Base-by-base conservation (phyloP, 2,888 invertebrate species). In the Hypolimnas misippus region DNA sequence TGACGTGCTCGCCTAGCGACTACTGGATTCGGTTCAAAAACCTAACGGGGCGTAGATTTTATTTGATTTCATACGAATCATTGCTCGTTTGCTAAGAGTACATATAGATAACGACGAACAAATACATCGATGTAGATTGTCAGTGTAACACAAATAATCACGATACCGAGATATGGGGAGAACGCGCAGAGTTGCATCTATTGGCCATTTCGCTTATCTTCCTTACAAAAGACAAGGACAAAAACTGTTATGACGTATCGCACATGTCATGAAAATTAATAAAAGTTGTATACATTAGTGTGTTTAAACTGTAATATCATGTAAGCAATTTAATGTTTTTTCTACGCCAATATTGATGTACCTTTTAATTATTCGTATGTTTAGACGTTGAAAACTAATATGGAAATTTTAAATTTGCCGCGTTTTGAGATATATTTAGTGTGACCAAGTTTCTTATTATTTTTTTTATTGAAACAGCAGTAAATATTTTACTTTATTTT, bases 1-100 rank as follows among this genome's bases (percentile, higher is more conserved):
- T 90, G 91, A 89, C 89, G 89, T 87, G 82, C 79, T 72, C 73
- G 72, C 67, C 53, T 46, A 58, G 42, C 51, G 56, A 54, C 56
- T 56, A 62, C 51, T 31, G 31, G 55, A 68, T 62, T 50, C 66
- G 67, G 69, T 71, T 68, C 67, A 67, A 65, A 67, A 73, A 71
- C 70, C 65, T 65, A 55, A 56, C 63, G 50, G 51, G 25, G 38
- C 64, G 31, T 53, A 58, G 67, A 65, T 38, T 55, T 33, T 44
- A 62, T 14, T 8, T 58, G 40, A 68, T 49, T 53, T 50, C 57
- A 64, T 35, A 55, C 0, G 8, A 62, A 77, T 65, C 83, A 86
- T 81, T 77, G 70, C 82, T 70, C 62, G 49, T 63, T 46, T 54
- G 17, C 19, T 19, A 14, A 40, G 10, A 10, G 14, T 1, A 40